Evolutionary conservation across 2,888 invertebrate genomes (phyloP), one percentile per base, ranked within the genome.

Genomic region (Drosophila prolongata): DNA sequence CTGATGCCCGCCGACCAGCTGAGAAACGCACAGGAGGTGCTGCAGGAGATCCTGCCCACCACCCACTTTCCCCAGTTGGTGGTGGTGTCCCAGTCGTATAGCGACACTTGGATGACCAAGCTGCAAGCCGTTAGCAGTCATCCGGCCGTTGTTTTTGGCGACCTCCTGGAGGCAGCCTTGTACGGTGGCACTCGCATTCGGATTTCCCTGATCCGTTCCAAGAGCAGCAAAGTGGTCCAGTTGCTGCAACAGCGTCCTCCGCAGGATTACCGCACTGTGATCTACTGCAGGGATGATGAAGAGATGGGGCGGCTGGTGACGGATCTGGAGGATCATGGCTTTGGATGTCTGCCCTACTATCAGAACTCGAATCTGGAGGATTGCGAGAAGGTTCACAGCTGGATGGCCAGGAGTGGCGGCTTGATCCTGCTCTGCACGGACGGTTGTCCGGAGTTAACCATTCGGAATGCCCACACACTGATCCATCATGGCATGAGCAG

Each of bases 101-200:
- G 69, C 0, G 19, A 5, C 0, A 38, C 50, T 3, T 10, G 65
- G 8, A 42, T 76, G 2, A 11, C 27, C 5, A 67, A 53, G 58
- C 3, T 83, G 24, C n/a, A 4, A 0, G 59, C 53, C 0, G 56
- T 70, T 1, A 83, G 65, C 55, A 11, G 16, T 0, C 6, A 69
- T 8, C 60, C 75, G 4, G 42, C 79, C 56, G 13, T 82, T 6
- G 46, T 82, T 3, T 87, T 82, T 40, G 85, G 87, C 0, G 85
- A 87, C 47, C n/a, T 77, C 1, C 52, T 82, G 9, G 85, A 82
- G 60, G 85, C 82, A 0, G 79, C 87, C 6, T 14, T 81, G 0
- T 87, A 82, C 14, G 82, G 85, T 0, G 81, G 87, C 27, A 40
- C 40, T 5, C 11, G 14, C 40, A 27, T 53, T 11, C 27, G 11